phyloP scores from a whole-genome alignment of 2,888 invertebrate species.

The Sussaba pulchella region DNA sequence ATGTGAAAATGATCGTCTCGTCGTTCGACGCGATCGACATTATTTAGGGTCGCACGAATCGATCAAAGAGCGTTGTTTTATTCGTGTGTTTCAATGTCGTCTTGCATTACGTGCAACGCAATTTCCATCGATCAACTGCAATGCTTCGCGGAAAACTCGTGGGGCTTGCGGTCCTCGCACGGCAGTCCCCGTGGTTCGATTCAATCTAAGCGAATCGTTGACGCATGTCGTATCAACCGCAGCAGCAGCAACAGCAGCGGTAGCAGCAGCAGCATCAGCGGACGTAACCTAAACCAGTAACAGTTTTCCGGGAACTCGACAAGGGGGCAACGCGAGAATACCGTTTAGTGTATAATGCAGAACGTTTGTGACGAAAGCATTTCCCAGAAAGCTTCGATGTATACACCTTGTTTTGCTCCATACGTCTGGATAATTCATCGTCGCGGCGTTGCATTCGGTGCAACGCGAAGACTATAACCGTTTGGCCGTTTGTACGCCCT shows the following conservation, averaged over 20 bases:
- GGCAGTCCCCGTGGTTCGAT: slow-evolving; percentile 11
- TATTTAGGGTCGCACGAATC: slow-evolving; percentile 1
- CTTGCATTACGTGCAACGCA: not conserved
- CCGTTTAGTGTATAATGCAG: slow-evolving; percentile 11
- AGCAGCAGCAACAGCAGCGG: not conserved
- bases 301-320: slow-evolving; percentile 30
- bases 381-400: slow-evolving; percentile 28
- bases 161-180: not conserved
- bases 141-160: slow-evolving; percentile 42
- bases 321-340: not conserved
- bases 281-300: slow-evolving; percentile 29
- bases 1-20: not conserved
- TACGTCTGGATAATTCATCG: slow-evolving; percentile 30
- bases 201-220: slow-evolving; percentile 24
- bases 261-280: not conserved
- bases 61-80: slow-evolving; percentile 30
- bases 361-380: slow-evolving; percentile 17
- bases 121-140: slow-evolving; percentile 41
- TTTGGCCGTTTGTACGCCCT: not conserved
- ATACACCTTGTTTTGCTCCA: not conserved
- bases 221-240: not conserved
- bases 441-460: slow-evolving; percentile 33
- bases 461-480: slow-evolving; percentile 1
- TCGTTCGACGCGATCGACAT: not conserved
- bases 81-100: slow-evolving; percentile 29